These are phyloP conservation scores for Amblyjoppa proteus DNA, from an alignment of 2,888 invertebrate genomes.

Conservation along the genomic window DNA sequence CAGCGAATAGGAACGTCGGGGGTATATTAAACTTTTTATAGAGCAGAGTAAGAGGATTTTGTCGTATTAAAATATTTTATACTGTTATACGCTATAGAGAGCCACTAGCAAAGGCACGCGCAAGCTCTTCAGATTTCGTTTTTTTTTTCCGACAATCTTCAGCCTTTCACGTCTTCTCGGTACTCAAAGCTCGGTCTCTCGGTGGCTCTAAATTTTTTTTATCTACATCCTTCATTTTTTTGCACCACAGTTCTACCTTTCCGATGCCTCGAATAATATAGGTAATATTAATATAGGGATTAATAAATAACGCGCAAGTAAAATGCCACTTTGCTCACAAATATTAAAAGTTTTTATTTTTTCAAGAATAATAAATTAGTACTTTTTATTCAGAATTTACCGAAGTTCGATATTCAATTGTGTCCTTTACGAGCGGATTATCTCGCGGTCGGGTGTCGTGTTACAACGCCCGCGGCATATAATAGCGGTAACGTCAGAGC, in stretches of 20 bases:
- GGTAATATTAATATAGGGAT: no score
- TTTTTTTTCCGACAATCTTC: constrained; percentile 32
- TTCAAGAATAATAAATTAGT: no score
- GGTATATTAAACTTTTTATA: constrained; percentile 81
- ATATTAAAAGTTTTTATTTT: no score
- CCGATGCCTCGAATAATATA: no score
- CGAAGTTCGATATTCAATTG: constrained; percentile 63
- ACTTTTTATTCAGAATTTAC: neutral
- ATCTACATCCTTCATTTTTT: neutral
- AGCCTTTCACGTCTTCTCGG: constrained; percentile 49
- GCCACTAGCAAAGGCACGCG: constrained; percentile 50
- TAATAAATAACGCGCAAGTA: no score
- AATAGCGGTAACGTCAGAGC: constrained; percentile 48
- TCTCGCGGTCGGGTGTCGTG: constrained; percentile 49
- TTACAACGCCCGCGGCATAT: constrained; percentile 52
- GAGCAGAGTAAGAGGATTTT: constrained; percentile 77
- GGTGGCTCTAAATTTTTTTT: constrained; percentile 61
- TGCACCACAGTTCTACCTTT: no score
- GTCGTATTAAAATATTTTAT: constrained; percentile 73
- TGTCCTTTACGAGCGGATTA: constrained; percentile 47
- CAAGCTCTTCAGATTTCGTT: constrained; percentile 53
- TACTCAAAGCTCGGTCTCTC: constrained; percentile 55
- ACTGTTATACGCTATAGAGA: constrained; percentile 61
- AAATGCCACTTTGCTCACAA: no score
- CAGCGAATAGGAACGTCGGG: constrained; percentile 65